Evolutionary conservation across 2,797 vertebrate genomes (phyloP).

Genomic region (Darevskia nairensis): DNA sequence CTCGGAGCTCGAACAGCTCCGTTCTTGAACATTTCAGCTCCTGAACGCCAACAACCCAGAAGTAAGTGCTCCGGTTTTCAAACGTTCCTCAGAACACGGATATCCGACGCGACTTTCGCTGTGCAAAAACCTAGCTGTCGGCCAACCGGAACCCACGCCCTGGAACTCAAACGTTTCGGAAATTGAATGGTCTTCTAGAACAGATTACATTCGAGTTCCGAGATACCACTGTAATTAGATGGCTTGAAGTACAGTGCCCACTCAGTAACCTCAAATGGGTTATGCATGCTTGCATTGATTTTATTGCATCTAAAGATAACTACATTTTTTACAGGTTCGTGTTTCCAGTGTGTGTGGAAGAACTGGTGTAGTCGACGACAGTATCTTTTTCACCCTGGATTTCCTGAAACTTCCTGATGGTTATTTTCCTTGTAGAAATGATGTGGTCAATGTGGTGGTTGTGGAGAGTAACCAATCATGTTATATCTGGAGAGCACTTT

Average conservation of each 20-base stretch:
- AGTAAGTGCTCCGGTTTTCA: no score
- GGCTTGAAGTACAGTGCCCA: not conserved
- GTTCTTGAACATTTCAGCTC: no score
- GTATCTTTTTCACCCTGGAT: conserved; percentile 90
- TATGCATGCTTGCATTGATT: not conserved
- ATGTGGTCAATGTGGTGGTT: conserved; percentile 88
- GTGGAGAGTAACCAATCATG: conserved; percentile 93
- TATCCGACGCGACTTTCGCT: no score
- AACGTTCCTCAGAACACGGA: no score
- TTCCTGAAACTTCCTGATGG: conserved; percentile 85
- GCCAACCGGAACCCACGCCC: no score
- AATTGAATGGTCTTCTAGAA: no score
- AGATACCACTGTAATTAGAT: no score
- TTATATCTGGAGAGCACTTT: conserved; percentile 92
- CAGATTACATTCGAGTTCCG: no score
- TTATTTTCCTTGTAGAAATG: conserved; percentile 81
- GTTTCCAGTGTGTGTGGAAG: conserved; percentile 85
- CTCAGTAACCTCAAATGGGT: not conserved
- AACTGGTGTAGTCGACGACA: conserved; percentile 87
- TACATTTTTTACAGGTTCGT: conserved; percentile 78
- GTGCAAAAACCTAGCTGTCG: no score
- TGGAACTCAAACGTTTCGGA: no score
- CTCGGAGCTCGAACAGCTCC: no score
- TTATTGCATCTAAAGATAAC: conserved; percentile 1
- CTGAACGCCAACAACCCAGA: no score